Base-by-base conservation (phyloP, 2,113 vertebrate species). In the Vidua macroura region DNA sequence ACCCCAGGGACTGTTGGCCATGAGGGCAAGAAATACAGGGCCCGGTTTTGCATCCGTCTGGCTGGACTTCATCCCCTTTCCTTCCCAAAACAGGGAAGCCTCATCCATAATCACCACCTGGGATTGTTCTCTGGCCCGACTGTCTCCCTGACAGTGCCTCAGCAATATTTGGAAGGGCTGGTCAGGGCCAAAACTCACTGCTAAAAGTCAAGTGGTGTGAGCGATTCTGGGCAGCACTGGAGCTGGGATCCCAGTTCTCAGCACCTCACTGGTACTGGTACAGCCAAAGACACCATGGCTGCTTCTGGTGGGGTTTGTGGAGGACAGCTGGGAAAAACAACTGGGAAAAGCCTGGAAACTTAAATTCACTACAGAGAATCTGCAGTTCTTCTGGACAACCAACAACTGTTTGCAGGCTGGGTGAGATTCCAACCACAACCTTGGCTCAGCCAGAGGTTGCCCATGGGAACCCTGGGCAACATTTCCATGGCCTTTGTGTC, bases 221-320 rank as follows among this genome's bases (percentile, higher is more conserved):
- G 56, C 10, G n/a, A n/a, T 56, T 44, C 23, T 0, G 2, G 27
- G 23, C 48, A 63, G 27, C 39, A 2, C 1, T 1, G 7, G 59
- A 55, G 27, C 48, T 22, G 31, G 24, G 21, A 15, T 44, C 7
- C 4, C 52, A 23, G 19, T 23, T 82, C 58, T 60, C 23, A 25
- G 7, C 27, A 11, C 20, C 55, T 70, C 41, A 11, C 25, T 64
- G 56, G 23, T 31, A 4, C 66, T 33, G 44, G 27, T 7, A 7
- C 8, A 56, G n/a, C 46, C 0, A 4, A 59, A 35, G 30, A 43
- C 21, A 52, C 13, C 67, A 7, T 11, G 41, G 22, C 49, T 69
- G 12, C 37, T 68, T 75, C 49, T 41, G 16, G 4, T 6, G 11
- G 18, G 25, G 7, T 51, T 55, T 74, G 15, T 39, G 51, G 30